phyloP scores from a whole-genome alignment of 2,797 vertebrate species.

The Sebastes nivosus region DNA sequence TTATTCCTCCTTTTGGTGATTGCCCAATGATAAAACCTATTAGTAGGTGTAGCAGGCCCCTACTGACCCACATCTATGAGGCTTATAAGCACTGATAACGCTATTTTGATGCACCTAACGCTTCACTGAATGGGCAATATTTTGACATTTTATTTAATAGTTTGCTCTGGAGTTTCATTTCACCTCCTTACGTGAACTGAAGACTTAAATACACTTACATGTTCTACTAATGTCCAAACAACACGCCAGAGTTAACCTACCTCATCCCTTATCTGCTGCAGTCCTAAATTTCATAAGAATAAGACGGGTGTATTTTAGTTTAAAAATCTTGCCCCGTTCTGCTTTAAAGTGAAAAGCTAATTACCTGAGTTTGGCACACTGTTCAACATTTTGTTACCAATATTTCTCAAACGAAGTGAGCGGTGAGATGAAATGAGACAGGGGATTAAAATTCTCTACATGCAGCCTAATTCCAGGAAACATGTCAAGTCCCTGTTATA shows the following conservation, averaged over 20 bases:
- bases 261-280: background rate
- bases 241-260: background rate
- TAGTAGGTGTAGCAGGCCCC: too few relatives aligned
- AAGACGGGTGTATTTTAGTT: background rate
- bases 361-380: constrained; percentile 43
- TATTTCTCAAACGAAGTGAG: constrained; percentile 48
- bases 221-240: background rate
- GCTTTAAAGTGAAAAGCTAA: constrained; percentile 31
- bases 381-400: constrained; percentile 32
- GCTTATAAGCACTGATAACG: too few relatives aligned
- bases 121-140: background rate
- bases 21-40: too few relatives aligned
- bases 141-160: background rate
- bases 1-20: too few relatives aligned
- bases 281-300: background rate
- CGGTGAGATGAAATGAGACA: constrained; percentile 37
- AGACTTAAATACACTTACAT: background rate
- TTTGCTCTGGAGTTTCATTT: background rate
- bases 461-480: constrained; percentile 54
- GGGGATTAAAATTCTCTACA: constrained; percentile 49
- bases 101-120: accelerated
- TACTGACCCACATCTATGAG: background rate
- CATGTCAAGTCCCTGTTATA: constrained; percentile 37
- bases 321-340: background rate
- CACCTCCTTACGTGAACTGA: background rate